Percentiles rank a stretch among this genome's conserved stretches.
Conservation (phyloP, 1,140 invertebrate species). For the Aphidius gifuensis region DNA sequence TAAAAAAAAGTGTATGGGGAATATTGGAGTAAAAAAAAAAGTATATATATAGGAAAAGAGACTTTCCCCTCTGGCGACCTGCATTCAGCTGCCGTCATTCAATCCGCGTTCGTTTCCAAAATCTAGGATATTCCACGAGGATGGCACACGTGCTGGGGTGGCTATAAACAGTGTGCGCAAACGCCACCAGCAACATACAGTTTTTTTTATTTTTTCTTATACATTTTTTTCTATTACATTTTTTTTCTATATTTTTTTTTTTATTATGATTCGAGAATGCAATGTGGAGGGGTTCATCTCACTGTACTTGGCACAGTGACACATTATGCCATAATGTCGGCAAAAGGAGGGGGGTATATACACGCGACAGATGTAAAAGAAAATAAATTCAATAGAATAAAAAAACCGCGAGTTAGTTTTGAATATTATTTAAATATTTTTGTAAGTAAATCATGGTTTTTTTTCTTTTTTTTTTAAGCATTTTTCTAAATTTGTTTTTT, state of each 20-base stretch:
- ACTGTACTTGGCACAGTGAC: slow-evolving; percentile 48
- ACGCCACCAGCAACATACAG: slow-evolving; percentile 21
- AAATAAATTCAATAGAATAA: slow-evolving; percentile 21
- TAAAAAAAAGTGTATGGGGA: too few species aligned
- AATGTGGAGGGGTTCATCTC: slow-evolving; percentile 2
- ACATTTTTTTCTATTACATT: neutral
- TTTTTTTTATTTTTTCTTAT: neutral
- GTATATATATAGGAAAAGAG: slow-evolving; percentile 30
- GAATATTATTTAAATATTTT: too few species aligned
- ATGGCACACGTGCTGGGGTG: slow-evolving; percentile 23
- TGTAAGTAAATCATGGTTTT: too few species aligned
- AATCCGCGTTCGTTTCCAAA: slow-evolving; percentile 44
- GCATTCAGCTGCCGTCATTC: slow-evolving; percentile 48
- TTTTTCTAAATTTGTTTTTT: too few species aligned
- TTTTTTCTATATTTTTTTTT: slow-evolving; percentile 10
- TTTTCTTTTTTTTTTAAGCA: too few species aligned
- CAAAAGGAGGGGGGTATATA: neutral
- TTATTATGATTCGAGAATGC: slow-evolving; percentile 11
- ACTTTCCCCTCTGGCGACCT: slow-evolving; percentile 29
- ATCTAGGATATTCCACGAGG: slow-evolving; percentile 41
- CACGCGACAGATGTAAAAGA: slow-evolving; percentile 49
- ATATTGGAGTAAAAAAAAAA: neutral
- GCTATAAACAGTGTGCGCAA: slow-evolving; percentile 23
- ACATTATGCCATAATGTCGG: slow-evolving; percentile 51
- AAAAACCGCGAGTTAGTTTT: too few species aligned